Conservation (phyloP, 2,113 vertebrate species). For the Nasalis larvatus region DNA sequence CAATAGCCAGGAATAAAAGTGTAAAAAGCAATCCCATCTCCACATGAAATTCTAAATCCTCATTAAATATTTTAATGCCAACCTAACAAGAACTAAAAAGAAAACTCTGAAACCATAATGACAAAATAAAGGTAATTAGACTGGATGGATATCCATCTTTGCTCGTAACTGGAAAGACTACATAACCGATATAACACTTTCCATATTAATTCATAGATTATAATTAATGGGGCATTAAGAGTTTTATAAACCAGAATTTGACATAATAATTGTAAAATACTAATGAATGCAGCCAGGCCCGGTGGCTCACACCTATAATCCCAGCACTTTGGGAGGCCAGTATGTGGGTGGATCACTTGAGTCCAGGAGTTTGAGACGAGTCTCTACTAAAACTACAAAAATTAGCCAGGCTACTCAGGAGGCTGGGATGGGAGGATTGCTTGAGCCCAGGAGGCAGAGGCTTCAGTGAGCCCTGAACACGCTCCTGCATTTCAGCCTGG, state of each 20-base stretch:
- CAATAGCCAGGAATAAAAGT: slow-evolving; percentile 1
- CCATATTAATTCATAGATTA: not conserved
- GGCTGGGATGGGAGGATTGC: no score
- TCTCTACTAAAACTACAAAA: no score
- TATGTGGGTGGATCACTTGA: no score
- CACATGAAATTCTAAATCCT: not conserved
- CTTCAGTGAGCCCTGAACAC: no score
- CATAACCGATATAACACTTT: not conserved
- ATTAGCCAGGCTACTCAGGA: no score
- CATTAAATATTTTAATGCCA: not conserved
- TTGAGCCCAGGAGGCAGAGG: no score
- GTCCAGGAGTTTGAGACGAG: no score
- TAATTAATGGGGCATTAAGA: not conserved
- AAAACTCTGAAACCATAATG: slow-evolving; percentile 20
- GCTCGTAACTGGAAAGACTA: not conserved
- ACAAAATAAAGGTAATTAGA: slow-evolving; percentile 18
- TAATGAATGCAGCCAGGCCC: not conserved
- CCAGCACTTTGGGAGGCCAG: no score
- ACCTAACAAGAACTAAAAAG: not conserved
- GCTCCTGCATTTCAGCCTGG: no score
- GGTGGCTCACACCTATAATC: no score
- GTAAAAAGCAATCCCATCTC: not conserved
- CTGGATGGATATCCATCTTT: not conserved
- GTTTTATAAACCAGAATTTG: slow-evolving; percentile 20
- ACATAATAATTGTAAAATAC: slow-evolving; percentile 21